Evolutionary conservation across 1,140 invertebrate species (phyloP), one percentile per base, ranked within the genome.

Genomic region (Drosophila pectinifera): DNA sequence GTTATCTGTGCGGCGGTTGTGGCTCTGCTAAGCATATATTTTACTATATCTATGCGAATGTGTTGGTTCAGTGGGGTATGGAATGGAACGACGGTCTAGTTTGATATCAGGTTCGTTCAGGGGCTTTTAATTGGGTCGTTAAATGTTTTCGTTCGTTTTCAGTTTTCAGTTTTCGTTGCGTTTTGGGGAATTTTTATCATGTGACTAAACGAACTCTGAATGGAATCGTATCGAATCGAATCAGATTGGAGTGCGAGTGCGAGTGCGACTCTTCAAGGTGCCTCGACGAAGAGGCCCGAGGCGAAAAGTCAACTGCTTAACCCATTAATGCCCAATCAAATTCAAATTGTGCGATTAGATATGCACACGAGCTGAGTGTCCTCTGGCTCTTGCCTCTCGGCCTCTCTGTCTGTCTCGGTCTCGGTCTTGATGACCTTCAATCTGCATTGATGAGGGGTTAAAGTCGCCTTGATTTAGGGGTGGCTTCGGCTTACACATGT

Each of bases 41-140:
- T 76, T 85, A 85, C 57, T 80, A 84, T 85, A 82, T 80, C 72
- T 70, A 72, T 78, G 74, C 59, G 62, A 80, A 78, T 81, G 77
- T 80, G 53, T 62, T 41, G 28, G 56, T 61, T 28, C 13, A n/a
- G n/a, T n/a, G n/a, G n/a, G 20, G 26, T 6, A 26, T 6, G 26
- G 26, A 28, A 28, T 7, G 26, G 26, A 28, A 28, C 26, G 75
- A 26, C 42, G 70, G 53, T 65, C 65, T 58, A 53, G 45, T 83
- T 78, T 88, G 80, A 88, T 88, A 88, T 88, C 83, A 88, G 63
- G 69, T 84, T 62, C 76, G 55, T 78, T 78, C 57, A 53, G 80
- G 61, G 80, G 78, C 73, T 89, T 88, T 88, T 88, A 88, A 88
- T 88, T 88, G 84, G 84, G 84, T 88, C 84, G 84, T 88, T 88